A percentile compares a stretch with the other conserved stretches of the same genome.
These are phyloP conservation scores for Oncorhynchus keta DNA, from an alignment of 2,113 vertebrate genomes.

Conservation along the genomic window DNA sequence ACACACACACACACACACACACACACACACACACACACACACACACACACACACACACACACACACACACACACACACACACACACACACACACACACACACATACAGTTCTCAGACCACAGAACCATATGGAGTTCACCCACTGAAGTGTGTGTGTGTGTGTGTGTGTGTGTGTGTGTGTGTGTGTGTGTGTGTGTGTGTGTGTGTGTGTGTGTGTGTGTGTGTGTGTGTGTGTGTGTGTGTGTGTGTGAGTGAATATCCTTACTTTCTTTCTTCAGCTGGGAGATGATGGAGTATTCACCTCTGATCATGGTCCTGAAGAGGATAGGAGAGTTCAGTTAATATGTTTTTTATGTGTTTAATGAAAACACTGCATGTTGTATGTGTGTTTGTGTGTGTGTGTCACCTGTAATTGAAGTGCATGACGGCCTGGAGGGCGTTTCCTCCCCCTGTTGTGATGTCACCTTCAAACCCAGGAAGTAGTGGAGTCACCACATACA, in stretches of 20 bases:
- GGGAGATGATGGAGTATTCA: conserved; percentile 91
- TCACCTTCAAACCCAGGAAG: conserved; percentile 97
- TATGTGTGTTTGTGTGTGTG: neutral
- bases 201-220: no score
- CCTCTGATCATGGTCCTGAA: conserved; percentile 93
- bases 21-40: no score
- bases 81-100: no score
- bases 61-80: neutral
- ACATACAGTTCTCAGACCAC: no score
- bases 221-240: no score
- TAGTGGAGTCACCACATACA: conserved; percentile 92
- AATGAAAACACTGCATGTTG: neutral
- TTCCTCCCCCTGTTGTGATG: conserved; percentile 93
- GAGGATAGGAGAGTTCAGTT: conserved; percentile 12
- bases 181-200: no score
- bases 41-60: neutral
- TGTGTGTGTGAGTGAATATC: neutral
- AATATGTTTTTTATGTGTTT: no score
- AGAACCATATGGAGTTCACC: no score
- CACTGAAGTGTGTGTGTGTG: no score
- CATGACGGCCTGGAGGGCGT: conserved; percentile 93
- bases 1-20: neutral
- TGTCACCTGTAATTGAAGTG: conserved; percentile 97
- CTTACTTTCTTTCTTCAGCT: conserved; percentile 86
- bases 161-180: no score